Evolutionary conservation across 2,797 vertebrate species (phyloP).

Genomic region (Echiichthys vipera): DNA sequence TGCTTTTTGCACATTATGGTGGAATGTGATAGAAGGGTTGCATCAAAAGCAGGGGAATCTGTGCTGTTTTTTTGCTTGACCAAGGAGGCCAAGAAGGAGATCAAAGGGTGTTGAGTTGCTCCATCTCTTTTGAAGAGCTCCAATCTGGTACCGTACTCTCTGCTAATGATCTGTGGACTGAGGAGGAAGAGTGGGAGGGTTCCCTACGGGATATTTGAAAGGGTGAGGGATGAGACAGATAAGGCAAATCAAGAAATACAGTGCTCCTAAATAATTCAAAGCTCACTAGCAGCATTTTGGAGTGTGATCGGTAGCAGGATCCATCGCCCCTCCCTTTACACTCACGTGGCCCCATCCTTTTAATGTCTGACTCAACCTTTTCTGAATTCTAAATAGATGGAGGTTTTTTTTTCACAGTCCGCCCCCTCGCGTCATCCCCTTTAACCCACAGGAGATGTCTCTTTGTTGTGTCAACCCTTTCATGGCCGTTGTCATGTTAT

Average conservation of each 20-base stretch:
- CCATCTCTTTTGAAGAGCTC: conserved; percentile 78
- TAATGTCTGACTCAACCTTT: conserved; percentile 58
- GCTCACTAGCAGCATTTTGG: conserved; percentile 52
- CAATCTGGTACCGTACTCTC: conserved; percentile 63
- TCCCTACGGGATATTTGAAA: conserved; percentile 69
- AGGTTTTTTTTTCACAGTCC: conserved; percentile 21
- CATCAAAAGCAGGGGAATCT: conserved; percentile 32
- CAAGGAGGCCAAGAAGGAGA: conserved; percentile 66
- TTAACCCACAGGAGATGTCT: conserved; percentile 63
- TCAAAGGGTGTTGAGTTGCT: conserved; percentile 73
- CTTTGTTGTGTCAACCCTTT: conserved; percentile 72
- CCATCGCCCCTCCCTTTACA: conserved; percentile 31
- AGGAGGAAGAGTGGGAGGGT: conserved; percentile 61
- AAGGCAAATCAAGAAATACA: conserved; percentile 55
- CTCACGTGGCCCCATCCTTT: conserved; percentile 46
- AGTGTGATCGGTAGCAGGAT: conserved; percentile 53
- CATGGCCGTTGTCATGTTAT: conserved; percentile 54
- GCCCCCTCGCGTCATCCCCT: conserved; percentile 52
- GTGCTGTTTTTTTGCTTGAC: conserved; percentile 67
- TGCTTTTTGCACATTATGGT: conserved; percentile 51
- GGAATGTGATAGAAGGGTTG: conserved; percentile 53
- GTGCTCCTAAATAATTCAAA: conserved; percentile 78
- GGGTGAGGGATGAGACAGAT: conserved; percentile 63
- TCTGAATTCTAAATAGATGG: conserved; percentile 70
- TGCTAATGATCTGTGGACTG: conserved; percentile 79